A percentile compares a stretch with the other conserved stretches of the same genome.
phyloP scores from a whole-genome alignment of 2,888 invertebrate species.

The Brachyptera risi region DNA sequence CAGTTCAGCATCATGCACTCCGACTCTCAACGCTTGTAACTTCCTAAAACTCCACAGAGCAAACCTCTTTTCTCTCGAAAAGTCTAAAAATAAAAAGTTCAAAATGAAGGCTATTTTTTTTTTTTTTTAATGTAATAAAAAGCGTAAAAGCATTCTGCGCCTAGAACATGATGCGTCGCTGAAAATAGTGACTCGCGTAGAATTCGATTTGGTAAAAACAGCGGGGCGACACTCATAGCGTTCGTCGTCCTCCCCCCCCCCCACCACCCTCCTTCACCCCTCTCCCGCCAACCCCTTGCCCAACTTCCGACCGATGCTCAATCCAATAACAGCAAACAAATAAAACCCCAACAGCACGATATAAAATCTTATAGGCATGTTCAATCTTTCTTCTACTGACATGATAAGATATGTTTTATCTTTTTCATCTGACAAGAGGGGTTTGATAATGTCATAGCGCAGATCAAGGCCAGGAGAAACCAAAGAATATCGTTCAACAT shows the following conservation, averaged over 20 bases:
- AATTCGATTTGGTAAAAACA: slow-evolving; percentile 18
- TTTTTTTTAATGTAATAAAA: not conserved
- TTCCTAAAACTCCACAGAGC: too few species aligned
- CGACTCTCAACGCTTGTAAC: too few species aligned
- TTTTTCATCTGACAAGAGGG: too few species aligned
- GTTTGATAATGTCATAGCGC: too few species aligned
- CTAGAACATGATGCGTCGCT: not conserved
- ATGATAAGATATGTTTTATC: too few species aligned
- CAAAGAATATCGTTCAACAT: too few species aligned
- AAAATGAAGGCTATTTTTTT: not conserved
- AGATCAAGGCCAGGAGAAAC: too few species aligned
- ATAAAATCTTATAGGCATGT: slow-evolving; percentile 26
- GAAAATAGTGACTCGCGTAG: not conserved
- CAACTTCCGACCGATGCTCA: not conserved
- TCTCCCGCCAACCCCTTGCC: not conserved
- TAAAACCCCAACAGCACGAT: slow-evolving; percentile 21
- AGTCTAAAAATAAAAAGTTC: too few species aligned
- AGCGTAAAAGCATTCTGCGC: not conserved
- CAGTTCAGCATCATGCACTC: too few species aligned
- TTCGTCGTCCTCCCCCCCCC: slow-evolving; percentile 1
- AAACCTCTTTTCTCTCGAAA: too few species aligned
- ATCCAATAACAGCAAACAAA: slow-evolving; percentile 22
- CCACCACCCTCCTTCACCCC: not conserved
- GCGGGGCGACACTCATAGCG: slow-evolving; percentile 4
- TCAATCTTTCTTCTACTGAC: too few species aligned